These are phyloP conservation scores for Drosophila willistoni DNA, from an alignment of 1,140 invertebrate genomes.

Conservation along the genomic window DNA sequence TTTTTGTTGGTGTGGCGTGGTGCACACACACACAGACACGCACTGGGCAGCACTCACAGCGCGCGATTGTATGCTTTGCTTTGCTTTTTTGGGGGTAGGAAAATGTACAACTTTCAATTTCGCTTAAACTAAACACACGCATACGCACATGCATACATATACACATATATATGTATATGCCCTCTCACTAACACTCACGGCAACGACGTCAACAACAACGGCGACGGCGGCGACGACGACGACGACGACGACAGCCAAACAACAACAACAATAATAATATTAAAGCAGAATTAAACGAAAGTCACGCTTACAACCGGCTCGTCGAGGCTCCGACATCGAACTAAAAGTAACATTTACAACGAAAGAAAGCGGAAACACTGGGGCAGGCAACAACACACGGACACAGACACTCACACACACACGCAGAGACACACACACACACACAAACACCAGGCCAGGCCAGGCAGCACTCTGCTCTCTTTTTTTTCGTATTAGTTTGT, in stretches of 20 bases:
- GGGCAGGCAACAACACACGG: slow-evolving; percentile 68
- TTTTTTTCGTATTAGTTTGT: slow-evolving; percentile 25
- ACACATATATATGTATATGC: slow-evolving; percentile 47
- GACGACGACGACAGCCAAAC: slow-evolving; percentile 25
- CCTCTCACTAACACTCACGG: slow-evolving; percentile 26
- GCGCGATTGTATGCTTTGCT: slow-evolving; percentile 79
- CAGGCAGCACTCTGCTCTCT: slow-evolving; percentile 51
- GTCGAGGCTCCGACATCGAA: slow-evolving; percentile 75
- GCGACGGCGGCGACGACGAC: slow-evolving; percentile 23
- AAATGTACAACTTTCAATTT: slow-evolving; percentile 82
- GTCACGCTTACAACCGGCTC: slow-evolving; percentile 78
- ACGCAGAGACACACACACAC: background rate
- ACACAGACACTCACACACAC: background rate
- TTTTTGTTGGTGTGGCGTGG: slow-evolving; percentile 69
- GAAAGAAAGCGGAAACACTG: slow-evolving; percentile 81
- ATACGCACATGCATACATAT: slow-evolving; percentile 60
- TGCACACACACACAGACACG: slow-evolving; percentile 41
- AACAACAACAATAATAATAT: slow-evolving; percentile 57
- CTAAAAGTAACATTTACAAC: slow-evolving; percentile 81
- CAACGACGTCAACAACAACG: slow-evolving; percentile 30
- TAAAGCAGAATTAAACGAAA: slow-evolving; percentile 78
- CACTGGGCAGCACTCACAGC: slow-evolving; percentile 45
- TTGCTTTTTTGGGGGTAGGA: slow-evolving; percentile 79
- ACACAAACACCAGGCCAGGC: slow-evolving; percentile 16
- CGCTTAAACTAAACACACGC: slow-evolving; percentile 77